Evolutionary conservation across 2,113 vertebrate species (phyloP).

Genomic region (Ammospiza caudacuta): DNA sequence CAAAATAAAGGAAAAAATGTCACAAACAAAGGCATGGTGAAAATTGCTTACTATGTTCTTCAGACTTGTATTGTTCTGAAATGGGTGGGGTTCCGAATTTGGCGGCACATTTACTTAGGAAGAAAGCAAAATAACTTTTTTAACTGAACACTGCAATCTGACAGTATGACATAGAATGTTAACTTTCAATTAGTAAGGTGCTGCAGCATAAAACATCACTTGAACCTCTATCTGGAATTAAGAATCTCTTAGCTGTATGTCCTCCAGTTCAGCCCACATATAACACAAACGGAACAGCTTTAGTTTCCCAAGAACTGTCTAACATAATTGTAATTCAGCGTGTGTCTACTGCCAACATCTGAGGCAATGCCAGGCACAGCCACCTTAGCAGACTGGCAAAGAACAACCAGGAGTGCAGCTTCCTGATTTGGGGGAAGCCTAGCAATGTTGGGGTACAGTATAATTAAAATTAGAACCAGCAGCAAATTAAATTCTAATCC

Average conservation of each 20-base stretch:
- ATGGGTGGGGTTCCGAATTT: background rate
- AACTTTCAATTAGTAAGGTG: background rate
- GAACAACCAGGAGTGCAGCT: background rate
- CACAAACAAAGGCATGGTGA: background rate
- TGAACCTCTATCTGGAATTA: background rate
- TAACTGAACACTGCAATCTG: background rate
- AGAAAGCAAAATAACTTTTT: background rate
- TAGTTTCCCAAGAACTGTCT: background rate
- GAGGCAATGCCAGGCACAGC: background rate
- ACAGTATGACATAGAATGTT: fast-evolving
- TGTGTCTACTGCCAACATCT: background rate
- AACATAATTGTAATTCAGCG: background rate
- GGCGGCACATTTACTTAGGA: background rate
- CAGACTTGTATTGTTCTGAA: background rate
- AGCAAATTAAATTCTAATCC: background rate
- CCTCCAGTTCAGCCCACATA: background rate
- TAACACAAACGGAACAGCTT: background rate
- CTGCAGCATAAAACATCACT: background rate
- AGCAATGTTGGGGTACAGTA: background rate
- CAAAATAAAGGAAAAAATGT: background rate
- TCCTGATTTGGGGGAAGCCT: background rate
- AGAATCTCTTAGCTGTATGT: background rate
- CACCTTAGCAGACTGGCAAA: background rate
- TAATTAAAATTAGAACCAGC: background rate
- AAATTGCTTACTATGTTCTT: background rate